Evolutionary conservation across 2,888 invertebrate genomes (phyloP), one percentile per base, ranked within the genome.

Genomic region (Scotopteryx bipunctaria): DNA sequence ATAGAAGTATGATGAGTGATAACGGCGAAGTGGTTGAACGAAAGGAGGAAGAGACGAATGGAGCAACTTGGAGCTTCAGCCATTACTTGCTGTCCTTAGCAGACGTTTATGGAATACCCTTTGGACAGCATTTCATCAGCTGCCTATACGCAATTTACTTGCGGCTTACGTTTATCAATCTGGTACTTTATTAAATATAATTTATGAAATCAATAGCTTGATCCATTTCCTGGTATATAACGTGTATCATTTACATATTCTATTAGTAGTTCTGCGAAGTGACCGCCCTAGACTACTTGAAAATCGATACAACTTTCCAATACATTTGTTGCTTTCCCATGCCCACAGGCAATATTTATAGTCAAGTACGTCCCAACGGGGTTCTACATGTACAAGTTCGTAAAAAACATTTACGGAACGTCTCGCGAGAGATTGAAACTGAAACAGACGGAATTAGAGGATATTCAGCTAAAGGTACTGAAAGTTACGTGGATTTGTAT

Each of bases 381-480:
- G 5, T 42, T 83, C n/a, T 86, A 81, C 60, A 67, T 76, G 69
- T 80, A 73, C 66, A 81, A 71, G 63, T 71, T 80, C 46, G 55
- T 84, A 35, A 83, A 73, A 53, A 73, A 67, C 47, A 64, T 80
- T 38, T 81, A 79, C 60, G 55, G 61, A 29, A 67, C 69, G n/a
- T 81, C 81, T 9, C 71, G 75, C 9, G 76, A 85, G 50, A 67
- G 78, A 42, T 68, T 80, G 53, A 78, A 71, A 55, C 61, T 64
- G 41, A 83, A 81, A 56, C 73, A 78, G 66, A 71, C 63, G 9
- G 81, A 87, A 62, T 63, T 84, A 35, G 84, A 86, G 55, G 88
- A 88, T 29, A 73, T 88, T 59, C 72, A 81, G 53, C 65, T 86
- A 27, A 85, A 88, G 83, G 87, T 88, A 54, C 19, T 58, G 54